Base-by-base conservation (phyloP, 2,113 vertebrate species). In the Struthio camelus region DNA sequence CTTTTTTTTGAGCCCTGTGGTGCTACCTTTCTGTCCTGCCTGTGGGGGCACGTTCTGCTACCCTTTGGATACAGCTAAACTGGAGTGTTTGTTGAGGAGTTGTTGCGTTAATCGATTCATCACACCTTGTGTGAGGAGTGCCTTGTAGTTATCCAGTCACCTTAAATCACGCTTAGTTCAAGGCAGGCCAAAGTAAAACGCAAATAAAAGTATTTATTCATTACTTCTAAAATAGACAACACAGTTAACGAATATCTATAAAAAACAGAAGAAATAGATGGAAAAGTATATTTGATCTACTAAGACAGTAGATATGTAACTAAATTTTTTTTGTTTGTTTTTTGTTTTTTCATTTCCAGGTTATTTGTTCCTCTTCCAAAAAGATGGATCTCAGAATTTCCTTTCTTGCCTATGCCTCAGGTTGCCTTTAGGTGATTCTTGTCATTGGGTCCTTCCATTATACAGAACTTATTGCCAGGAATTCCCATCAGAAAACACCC, bases 71-170 rank as follows among this genome's bases (percentile, higher is more conserved):
- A 48, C 59, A 95, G 59, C n/a, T 89, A 44, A 89, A 73, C 8
- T 53, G 73, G 9, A 24, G 16, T 70, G 15, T 65, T 62, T 51
- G 66, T 40, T 79, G 53, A 15, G n/a, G 24, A 71, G 25, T 62
- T 48, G 14, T 65, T 89, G 4, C 71, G 64, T 66, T 94, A 59
- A 56, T 61, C 32, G 27, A 25, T 5, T 80, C 18, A 42, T 48
- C 62, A 56, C 58, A 56, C n/a, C 71, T 90, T 93, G 36, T 56
- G 14, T 80, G 67, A 90, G 53, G 82, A 92, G 85, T 92, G 48
- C 48, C 44, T 87, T 85, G 66, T 59, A 87, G 42, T 76, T 82
- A 80, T 28, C 42, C 42, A 42, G 54, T 77, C 20, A 66, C 56
- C 11, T 87, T 71, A 87, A 89, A 91, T 79, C 51, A 67, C n/a